Base-by-base conservation (phyloP, 1,140 invertebrate species). In the Spodoptera litura region DNA sequence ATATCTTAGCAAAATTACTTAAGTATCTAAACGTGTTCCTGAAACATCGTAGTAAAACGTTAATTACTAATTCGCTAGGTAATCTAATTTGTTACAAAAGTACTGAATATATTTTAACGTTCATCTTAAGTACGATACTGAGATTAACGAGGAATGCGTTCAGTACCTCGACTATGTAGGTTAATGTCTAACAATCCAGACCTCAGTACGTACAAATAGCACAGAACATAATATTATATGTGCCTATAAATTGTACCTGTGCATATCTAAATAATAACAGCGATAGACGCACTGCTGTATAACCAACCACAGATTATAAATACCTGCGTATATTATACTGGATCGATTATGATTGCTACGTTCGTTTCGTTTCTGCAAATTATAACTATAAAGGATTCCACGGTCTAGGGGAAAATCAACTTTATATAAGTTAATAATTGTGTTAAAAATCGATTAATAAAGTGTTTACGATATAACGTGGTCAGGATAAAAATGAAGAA, bases 171-270 rank as follows among this genome's bases (percentile, higher is more conserved):
- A 52, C 49, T 49, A 79, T 74, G 61, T 79, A 68, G 78, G 78
- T 74, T 79, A 79, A 79, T 79, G 62, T 79, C 53, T 79, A 58
- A 25, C 13, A 59, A 13, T 74, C 61, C 59, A 75, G 59, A 75
- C 64, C 49, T 51, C 31, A 62, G 58, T 52, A 62, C 49, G 6
- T 27, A 70, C 73, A 64, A 6, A 53, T n/a, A 62, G 58, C 12
- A 20, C 31, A 75, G 13, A 51, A 61, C 44, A 38, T 59, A 27
- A 70, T 70, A 52, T 44, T 44, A 44, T 44, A 44, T 10, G 38
- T 66, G 20, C 15, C n/a, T 49, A 66, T 66, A 66, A 66, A 66
- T 66, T 51, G 35, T 51, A 66, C 62, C 38, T 66, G 38, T 51
- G 38, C 38, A 66, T 49, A 62, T 61, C n/a, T 55, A 44, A 72